These are phyloP conservation scores for Gallinago paraguaiae DNA, from an alignment of 2,113 vertebrate genomes.

Conservation along the genomic window DNA sequence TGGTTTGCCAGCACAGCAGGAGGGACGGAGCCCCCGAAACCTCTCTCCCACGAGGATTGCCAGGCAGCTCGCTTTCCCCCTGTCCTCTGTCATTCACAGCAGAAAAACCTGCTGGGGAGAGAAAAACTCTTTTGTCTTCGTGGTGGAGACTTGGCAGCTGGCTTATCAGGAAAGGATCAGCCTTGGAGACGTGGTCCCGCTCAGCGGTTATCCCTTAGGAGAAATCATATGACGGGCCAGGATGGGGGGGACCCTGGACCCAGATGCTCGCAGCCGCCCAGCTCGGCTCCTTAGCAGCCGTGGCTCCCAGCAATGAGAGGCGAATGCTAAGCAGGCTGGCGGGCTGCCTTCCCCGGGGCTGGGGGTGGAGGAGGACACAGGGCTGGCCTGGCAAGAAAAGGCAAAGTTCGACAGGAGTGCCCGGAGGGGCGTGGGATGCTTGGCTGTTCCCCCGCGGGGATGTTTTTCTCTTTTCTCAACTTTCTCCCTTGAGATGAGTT, in stretches of 20 bases:
- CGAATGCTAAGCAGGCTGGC: conserved; percentile 34
- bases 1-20: background rate
- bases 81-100: conserved; percentile 42
- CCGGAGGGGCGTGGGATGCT: background rate
- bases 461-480: background rate
- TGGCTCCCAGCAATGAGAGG: background rate
- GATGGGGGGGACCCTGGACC: background rate
- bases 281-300: background rate
- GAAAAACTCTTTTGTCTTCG: conserved; percentile 16
- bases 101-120: background rate
- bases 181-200: background rate
- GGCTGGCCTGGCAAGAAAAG: background rate
- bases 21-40: background rate
- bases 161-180: conserved; percentile 37
- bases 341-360: background rate
- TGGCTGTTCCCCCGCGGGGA: fast-evolving
- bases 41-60: background rate
- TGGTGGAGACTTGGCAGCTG: background rate
- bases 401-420: background rate
- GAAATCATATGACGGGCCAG: background rate
- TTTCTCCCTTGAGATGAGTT: background rate
- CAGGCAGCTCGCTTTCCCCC: background rate
- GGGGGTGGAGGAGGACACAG: background rate
- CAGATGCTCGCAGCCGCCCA: fast-evolving
- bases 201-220: background rate